Conservation (phyloP, 2,797 vertebrate species). For the Epinephelus malabaricus region DNA sequence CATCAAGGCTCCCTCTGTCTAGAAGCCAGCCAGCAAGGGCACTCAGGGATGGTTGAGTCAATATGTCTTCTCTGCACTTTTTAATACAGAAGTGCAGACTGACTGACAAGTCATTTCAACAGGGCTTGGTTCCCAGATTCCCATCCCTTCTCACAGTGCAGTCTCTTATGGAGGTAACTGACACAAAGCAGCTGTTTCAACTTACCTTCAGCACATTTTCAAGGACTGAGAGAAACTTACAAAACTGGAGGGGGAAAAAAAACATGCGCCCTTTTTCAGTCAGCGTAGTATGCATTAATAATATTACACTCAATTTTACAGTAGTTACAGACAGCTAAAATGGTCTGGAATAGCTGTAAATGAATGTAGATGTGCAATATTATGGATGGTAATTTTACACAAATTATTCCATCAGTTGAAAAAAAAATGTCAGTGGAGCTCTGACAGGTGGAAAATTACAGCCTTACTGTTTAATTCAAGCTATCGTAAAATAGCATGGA, state of each 20-base stretch:
- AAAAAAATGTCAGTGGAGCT: not conserved
- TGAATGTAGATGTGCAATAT: not conserved
- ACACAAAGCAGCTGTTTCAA: conserved; percentile 56
- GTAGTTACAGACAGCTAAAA: conserved; percentile 1
- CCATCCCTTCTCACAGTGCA: conserved; percentile 49
- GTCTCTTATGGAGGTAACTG: conserved; percentile 59
- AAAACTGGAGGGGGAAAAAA: conserved; percentile 12
- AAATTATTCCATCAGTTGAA: not conserved
- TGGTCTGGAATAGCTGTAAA: not conserved
- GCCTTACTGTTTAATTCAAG: not conserved
- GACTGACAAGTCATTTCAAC: conserved; percentile 82
- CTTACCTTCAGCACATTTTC: conserved; percentile 58
- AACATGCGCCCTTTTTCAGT: conserved; percentile 12
- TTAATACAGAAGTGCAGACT: conserved; percentile 80
- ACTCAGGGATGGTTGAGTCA: conserved; percentile 81
- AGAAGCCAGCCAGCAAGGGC: conserved; percentile 80
- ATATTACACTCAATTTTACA: conserved; percentile 22
- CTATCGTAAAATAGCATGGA: not conserved
- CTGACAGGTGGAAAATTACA: not conserved
- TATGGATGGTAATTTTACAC: not conserved
- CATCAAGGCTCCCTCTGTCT: conserved; percentile 77
- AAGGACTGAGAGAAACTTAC: conserved; percentile 56
- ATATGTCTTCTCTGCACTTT: conserved; percentile 81
- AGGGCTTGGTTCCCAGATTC: conserved; percentile 70
- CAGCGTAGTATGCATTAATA: not conserved